Conservation (phyloP, 2,797 vertebrate genomes). For the Sebastes vulpes region DNA sequence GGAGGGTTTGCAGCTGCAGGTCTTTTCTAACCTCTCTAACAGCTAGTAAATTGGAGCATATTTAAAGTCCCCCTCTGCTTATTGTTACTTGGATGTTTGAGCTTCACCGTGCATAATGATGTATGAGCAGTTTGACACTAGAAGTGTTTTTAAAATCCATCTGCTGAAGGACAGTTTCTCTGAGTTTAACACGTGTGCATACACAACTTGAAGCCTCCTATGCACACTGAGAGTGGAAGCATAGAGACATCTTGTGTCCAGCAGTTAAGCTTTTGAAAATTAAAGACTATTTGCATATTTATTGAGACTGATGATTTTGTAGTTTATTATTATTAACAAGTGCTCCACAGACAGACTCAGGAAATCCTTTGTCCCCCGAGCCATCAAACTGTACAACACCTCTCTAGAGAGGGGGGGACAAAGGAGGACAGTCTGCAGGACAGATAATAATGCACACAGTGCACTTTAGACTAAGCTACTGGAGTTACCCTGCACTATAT, state of each 20-base stretch:
- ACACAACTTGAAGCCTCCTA: neutral
- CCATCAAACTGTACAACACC: too few species aligned
- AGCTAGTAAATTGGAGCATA: neutral
- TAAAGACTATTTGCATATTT: neutral
- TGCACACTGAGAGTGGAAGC: neutral
- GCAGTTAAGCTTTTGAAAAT: neutral
- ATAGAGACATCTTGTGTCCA: neutral
- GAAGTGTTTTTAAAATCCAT: neutral
- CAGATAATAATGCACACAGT: too few species aligned
- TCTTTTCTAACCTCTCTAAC: neutral
- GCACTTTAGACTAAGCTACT: too few species aligned
- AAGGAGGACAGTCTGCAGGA: too few species aligned
- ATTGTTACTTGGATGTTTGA: neutral
- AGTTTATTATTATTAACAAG: neutral
- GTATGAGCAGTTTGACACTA: neutral
- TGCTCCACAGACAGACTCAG: too few species aligned
- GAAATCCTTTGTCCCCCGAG: too few species aligned
- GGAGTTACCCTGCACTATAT: too few species aligned
- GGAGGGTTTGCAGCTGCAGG: constrained; percentile 5
- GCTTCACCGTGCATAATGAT: neutral
- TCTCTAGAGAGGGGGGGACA: too few species aligned
- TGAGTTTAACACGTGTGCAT: neutral
- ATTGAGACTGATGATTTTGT: neutral
- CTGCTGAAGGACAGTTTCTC: neutral
- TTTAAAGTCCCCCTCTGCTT: neutral